Conservation (phyloP, 2,888 invertebrate species). For the Lottia gigantea region DNA sequence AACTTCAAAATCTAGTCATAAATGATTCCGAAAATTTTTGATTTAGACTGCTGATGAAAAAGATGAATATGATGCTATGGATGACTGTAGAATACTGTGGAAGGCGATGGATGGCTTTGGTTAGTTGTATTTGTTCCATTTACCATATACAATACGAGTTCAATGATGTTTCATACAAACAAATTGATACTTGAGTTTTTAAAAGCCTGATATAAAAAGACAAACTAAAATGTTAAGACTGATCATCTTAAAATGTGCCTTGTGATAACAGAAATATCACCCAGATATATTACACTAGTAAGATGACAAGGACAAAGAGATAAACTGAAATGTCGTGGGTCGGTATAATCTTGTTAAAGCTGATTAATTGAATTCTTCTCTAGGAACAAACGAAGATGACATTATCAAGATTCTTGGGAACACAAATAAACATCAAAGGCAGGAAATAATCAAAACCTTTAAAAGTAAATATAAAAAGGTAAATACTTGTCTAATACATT, state of each 20-base stretch:
- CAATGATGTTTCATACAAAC: no score
- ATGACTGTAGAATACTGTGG: conserved; percentile 40
- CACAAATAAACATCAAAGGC: conserved; percentile 39
- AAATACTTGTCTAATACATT: background rate
- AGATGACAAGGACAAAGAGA: no score
- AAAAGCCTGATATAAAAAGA: no score
- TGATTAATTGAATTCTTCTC: background rate
- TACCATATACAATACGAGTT: no score
- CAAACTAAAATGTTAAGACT: background rate
- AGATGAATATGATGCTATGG: conserved; percentile 41
- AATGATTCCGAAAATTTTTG: no score
- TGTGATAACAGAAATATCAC: background rate
- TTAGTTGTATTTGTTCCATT: conserved; percentile 26
- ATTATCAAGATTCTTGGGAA: conserved; percentile 38
- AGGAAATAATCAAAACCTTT: conserved; percentile 40
- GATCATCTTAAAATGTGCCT: background rate
- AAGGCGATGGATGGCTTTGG: conserved; percentile 58
- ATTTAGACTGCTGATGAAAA: background rate
- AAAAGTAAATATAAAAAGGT: conserved; percentile 50
- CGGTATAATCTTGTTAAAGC: no score
- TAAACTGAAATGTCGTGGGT: no score
- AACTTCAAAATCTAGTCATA: no score
- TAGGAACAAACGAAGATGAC: conserved; percentile 43
- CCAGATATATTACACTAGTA: background rate
- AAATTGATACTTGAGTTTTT: no score